Percentiles rank a stretch among this genome's conserved stretches.
Evolutionary conservation across 2,113 vertebrate genomes (phyloP).

Genomic region (Naja naja): DNA sequence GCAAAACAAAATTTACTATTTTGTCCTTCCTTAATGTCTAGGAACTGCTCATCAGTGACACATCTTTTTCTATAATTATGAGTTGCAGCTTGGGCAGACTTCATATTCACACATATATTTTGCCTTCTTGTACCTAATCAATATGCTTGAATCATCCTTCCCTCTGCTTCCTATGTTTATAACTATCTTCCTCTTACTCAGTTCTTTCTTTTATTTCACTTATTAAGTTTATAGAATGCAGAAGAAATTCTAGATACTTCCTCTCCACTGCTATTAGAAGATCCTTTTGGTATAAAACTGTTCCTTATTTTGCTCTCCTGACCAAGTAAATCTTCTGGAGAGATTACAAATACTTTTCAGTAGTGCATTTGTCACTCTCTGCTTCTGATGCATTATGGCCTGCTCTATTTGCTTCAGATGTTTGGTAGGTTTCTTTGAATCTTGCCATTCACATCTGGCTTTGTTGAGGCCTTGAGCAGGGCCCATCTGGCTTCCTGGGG

Average conservation of each 20-base stretch:
- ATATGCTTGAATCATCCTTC: conserved; percentile 11
- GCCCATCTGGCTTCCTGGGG: background rate
- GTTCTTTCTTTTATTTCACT: background rate
- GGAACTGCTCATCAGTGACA: background rate
- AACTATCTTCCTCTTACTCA: background rate
- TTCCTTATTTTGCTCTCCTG: background rate
- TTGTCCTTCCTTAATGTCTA: background rate
- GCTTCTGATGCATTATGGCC: background rate
- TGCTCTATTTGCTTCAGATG: background rate
- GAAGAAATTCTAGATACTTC: background rate
- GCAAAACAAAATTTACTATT: background rate
- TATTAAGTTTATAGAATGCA: conserved; percentile 12
- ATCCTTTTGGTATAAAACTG: background rate
- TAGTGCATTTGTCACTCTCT: background rate
- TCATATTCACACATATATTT: background rate
- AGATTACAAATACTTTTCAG: background rate
- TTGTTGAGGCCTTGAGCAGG: background rate
- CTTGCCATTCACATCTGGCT: background rate
- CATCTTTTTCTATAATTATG: background rate
- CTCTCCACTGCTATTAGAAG: background rate
- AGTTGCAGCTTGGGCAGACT: background rate
- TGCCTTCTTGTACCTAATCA: background rate
- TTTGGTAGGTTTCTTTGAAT: background rate
- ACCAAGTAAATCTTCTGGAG: background rate
- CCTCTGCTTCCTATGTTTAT: background rate